A percentile compares a stretch with the other conserved stretches of the same genome.
Conservation (phyloP, 2,888 invertebrate species). For the Leptinotarsa peninsularis region DNA sequence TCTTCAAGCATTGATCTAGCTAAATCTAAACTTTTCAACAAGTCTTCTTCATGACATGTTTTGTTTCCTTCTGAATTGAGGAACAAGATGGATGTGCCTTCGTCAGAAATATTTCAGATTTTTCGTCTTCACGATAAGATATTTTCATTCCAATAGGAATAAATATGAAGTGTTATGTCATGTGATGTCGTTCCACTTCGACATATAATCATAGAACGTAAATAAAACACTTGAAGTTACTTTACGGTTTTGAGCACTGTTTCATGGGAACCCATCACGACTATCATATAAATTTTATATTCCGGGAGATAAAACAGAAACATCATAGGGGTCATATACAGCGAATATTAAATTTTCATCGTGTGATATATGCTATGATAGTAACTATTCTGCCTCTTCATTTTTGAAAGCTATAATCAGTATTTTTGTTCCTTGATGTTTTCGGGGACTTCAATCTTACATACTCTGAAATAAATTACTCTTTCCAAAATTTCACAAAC, state of each 20-base stretch:
- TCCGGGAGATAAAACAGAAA: not conserved
- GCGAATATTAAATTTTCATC: not conserved
- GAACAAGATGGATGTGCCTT: too few species aligned
- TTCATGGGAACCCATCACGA: not conserved
- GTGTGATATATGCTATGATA: not conserved
- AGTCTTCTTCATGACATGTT: too few species aligned
- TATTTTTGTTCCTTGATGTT: too few species aligned
- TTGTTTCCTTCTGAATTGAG: too few species aligned
- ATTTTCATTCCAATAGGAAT: not conserved
- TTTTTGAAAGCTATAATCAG: not conserved
- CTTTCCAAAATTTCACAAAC: too few species aligned
- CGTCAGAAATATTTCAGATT: too few species aligned
- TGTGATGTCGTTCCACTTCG: not conserved
- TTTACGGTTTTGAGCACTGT: not conserved
- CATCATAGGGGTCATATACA: not conserved
- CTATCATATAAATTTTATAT: constrained; percentile 6
- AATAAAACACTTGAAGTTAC: not conserved
- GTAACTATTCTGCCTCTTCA: not conserved
- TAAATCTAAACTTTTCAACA: too few species aligned
- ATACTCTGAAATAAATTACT: too few species aligned
- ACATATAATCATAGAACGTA: not conserved
- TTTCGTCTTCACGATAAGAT: not conserved
- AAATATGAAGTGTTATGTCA: not conserved
- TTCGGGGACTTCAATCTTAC: too few species aligned
- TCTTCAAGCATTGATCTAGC: too few species aligned